A percentile compares a stretch with the other conserved stretches of the same genome.
Evolutionary conservation across 1,140 invertebrate species (phyloP).

Genomic region (Leptoteleia sp.): DNA sequence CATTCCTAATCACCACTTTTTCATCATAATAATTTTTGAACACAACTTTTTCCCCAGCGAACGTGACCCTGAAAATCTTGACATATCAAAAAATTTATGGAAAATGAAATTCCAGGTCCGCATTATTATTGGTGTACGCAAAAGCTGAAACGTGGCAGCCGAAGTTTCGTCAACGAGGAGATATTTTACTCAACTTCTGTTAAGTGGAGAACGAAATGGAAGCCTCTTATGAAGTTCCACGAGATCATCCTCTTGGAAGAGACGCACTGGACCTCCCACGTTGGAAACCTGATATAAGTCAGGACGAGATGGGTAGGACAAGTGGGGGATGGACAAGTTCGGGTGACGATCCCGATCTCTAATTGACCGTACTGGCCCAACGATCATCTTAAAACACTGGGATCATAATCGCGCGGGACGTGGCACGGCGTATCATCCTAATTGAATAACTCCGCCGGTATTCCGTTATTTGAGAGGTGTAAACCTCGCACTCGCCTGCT

Average conservation of each 20-base stretch:
- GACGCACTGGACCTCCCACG: slow-evolving; percentile 77
- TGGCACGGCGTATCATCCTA: slow-evolving; percentile 73
- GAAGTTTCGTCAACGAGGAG: background rate
- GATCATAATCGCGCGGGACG: slow-evolving; percentile 72
- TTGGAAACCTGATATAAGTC: slow-evolving; percentile 74
- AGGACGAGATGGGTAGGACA: slow-evolving; percentile 13
- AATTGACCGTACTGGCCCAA: slow-evolving; percentile 75
- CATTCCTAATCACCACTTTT: no score
- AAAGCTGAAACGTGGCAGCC: background rate
- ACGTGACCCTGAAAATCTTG: no score
- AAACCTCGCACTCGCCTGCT: slow-evolving; percentile 34
- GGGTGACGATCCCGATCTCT: slow-evolving; percentile 77
- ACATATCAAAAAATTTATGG: no score
- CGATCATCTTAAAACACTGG: slow-evolving; percentile 75
- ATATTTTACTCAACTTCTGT: slow-evolving; percentile 41
- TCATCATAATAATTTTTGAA: no score
- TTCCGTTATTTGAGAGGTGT: slow-evolving; percentile 65
- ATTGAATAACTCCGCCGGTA: slow-evolving; percentile 69
- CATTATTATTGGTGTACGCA: no score
- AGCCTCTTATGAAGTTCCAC: slow-evolving; percentile 77
- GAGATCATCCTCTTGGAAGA: slow-evolving; percentile 75
- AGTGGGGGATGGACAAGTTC: slow-evolving; percentile 48
- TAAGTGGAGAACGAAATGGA: slow-evolving; percentile 67
- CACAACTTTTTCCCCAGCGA: no score
- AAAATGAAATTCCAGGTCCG: slow-evolving; percentile 2